These are phyloP conservation scores for Falco punctatus DNA, from an alignment of 2,113 vertebrate genomes.

Conservation along the genomic window DNA sequence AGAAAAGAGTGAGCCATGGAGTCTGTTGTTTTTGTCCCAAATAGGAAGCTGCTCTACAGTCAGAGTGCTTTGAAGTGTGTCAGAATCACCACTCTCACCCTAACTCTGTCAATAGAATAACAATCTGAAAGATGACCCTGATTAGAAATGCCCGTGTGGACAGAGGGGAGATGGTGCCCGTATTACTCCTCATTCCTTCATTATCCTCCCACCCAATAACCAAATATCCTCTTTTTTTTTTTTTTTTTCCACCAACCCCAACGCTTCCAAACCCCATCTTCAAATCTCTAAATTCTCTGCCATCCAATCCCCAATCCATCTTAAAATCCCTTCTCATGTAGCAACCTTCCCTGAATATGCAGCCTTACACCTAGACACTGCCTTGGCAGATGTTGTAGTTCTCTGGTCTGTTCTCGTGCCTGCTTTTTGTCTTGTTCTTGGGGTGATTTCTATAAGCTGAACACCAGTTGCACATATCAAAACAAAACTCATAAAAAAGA, in stretches of 20 bases:
- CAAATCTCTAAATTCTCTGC: neutral
- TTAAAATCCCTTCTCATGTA: neutral
- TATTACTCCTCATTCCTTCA: neutral
- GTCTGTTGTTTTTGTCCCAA: neutral
- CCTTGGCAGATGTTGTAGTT: neutral
- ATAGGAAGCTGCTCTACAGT: neutral
- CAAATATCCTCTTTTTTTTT: neutral
- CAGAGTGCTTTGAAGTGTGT: neutral
- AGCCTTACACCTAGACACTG: neutral
- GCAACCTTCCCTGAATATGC: neutral
- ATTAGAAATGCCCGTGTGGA: neutral
- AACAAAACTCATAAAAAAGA: slow-evolving; percentile 5
- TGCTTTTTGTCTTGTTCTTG: neutral
- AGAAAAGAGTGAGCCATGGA: neutral
- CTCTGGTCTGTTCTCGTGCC: neutral
- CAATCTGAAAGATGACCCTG: neutral
- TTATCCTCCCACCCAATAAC: neutral
- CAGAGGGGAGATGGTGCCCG: neutral
- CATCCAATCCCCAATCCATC: neutral
- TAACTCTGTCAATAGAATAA: neutral
- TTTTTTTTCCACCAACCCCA: neutral
- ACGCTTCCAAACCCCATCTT: neutral
- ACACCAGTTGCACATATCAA: neutral
- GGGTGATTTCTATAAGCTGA: slow-evolving; percentile 1
- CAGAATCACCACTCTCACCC: neutral